Evolutionary conservation across 2,797 vertebrate genomes (phyloP).

Genomic region (Gymnopithys bicolor): DNA sequence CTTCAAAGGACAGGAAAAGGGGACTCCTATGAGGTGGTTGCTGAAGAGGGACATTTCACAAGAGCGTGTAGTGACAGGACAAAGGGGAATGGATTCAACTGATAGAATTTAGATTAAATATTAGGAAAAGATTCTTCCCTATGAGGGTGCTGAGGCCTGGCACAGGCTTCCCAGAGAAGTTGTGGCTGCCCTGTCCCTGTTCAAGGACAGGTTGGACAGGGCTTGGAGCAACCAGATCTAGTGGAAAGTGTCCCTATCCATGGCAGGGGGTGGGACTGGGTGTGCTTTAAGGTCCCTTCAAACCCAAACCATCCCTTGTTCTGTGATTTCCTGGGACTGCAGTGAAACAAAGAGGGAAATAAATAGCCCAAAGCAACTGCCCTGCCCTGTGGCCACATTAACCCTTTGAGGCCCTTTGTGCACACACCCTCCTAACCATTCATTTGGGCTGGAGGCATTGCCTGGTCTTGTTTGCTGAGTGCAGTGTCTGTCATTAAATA

Average conservation of each 20-base stretch:
- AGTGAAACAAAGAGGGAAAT: background rate
- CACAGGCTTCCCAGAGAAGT: background rate
- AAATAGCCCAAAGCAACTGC: background rate
- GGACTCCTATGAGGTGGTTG: background rate
- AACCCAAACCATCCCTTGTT: background rate
- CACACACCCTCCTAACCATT: background rate
- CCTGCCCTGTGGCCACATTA: background rate
- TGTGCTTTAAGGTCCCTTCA: background rate
- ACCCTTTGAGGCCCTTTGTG: background rate
- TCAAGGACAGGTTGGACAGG: fast-evolving
- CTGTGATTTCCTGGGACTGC: background rate
- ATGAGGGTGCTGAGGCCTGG: background rate
- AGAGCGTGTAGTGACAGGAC: background rate
- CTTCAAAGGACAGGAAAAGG: background rate
- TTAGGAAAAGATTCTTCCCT: background rate
- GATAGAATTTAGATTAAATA: background rate
- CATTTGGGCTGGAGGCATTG: background rate
- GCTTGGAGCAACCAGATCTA: fast-evolving
- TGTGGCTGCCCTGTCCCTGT: background rate
- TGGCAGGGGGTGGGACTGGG: background rate
- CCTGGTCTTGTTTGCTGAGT: background rate
- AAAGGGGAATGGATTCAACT: background rate
- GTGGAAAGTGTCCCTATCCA: background rate
- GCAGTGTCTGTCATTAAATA: background rate
- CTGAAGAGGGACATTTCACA: background rate